Evolutionary conservation across 2,113 vertebrate genomes (phyloP).

Genomic region (Sigmodon hispidus): DNA sequence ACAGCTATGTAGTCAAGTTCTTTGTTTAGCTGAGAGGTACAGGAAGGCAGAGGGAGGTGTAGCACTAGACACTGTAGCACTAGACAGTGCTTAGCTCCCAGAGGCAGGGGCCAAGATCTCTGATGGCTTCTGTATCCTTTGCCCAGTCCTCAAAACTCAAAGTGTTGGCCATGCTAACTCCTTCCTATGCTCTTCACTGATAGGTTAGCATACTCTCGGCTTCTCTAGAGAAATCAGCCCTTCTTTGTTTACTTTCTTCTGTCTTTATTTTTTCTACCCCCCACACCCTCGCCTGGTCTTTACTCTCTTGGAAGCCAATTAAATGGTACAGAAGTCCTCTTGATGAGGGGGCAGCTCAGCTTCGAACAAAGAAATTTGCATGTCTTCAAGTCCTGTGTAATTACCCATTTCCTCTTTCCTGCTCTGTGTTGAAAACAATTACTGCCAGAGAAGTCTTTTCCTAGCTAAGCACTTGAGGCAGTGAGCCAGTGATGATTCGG

Average conservation of each 20-base stretch:
- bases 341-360: not conserved
- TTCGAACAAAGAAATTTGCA: slow-evolving; percentile 51
- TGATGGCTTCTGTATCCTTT: not conserved
- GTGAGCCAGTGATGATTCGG: not conserved
- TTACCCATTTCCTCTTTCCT: slow-evolving; percentile 62
- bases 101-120: not conserved
- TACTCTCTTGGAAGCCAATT: slow-evolving; percentile 22
- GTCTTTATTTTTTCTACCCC: not conserved
- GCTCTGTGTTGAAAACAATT: slow-evolving; percentile 5
- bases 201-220: not conserved
- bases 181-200: not conserved
- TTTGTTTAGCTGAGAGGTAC: not conserved
- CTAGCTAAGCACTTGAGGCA: not conserved
- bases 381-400: slow-evolving; percentile 42
- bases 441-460: not conserved
- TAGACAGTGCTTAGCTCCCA: no score
- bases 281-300: not conserved
- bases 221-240: not conserved
- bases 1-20: not conserved
- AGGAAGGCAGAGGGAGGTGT: fast-evolving
- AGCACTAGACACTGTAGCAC: fast-evolving
- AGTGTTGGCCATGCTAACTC: not conserved
- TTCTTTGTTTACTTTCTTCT: not conserved
- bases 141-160: not conserved
- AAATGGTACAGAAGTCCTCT: not conserved